Base-by-base conservation (phyloP, 1,140 invertebrate genomes). In the Solen grandis region DNA sequence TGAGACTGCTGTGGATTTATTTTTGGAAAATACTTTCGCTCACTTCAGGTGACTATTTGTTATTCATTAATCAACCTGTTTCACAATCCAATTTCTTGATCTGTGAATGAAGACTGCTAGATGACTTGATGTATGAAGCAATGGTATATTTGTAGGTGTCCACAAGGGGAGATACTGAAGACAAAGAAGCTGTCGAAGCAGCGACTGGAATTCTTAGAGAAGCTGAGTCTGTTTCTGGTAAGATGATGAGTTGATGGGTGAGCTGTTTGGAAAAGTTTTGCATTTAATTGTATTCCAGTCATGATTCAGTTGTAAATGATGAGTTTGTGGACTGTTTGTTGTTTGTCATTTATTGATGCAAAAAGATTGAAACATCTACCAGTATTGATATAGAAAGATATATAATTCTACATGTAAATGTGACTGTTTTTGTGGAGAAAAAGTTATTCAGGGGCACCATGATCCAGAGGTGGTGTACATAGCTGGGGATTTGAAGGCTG, bases 191-290 rank as follows among this genome's bases (percentile, higher is more conserved):
- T 89, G 31, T 41, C 85, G 29, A 84, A 59, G 16, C 59, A 70
- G 29, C 85, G 85, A 35, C 62, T 85, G 68, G 87, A 92, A 22
- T 89, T 92, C 66, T 62, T 89, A 14, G 55, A 85, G 46, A 90
- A 89, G 78, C 75, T 90, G 0, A 85, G 69, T 55, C 46, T 75
- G 2, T 87, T 90, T 27, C 62, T 90, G 85, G 88, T 88, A 76
- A 80, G 86, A 77, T 14, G 29, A 25, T 16, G 16, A 54, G 19
- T 16, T 25, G 5, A n/a, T 62, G 16, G 27, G 29, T n/a, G n/a
- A 52, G 13, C 13, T 13, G 13, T 14, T n/a, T 52, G 13, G n/a
- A 52, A 52, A n/a, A 52, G 46, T n/a, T n/a, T n/a, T n/a, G 13
- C 13, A 14, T 52, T 54, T 2, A 19, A 54, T 8, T 4, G n/a